Base-by-base conservation (phyloP, 2,113 vertebrate species). In the Menura novaehollandiae region DNA sequence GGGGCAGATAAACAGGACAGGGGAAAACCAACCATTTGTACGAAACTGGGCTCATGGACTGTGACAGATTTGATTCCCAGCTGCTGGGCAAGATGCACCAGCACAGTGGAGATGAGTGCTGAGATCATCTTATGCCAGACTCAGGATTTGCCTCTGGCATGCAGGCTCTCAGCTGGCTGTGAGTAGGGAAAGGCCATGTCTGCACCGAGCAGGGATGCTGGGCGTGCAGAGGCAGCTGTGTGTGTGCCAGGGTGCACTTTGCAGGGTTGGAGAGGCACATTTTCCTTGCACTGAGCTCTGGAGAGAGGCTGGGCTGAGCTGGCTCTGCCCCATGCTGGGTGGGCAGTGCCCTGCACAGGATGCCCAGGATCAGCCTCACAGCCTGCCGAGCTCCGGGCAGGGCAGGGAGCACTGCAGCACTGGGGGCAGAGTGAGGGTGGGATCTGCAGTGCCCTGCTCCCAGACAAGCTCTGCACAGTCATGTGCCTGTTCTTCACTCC, bases 341-440 rank as follows among this genome's bases (percentile, higher is more conserved):
- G 11, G 27, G 43, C 56, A 71, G 3, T 47, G 56, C 55, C 41
- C 64, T 43, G 39, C 4, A 3, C 27, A 26, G 60, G 27, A 20
- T 47, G 56, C 43, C 41, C 0, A 0, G 10, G 37, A 47, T 53
- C 43, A 30, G 32, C 51, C 55, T 69, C 5, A 1, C 49, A 44
- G 47, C 69, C 60, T 23, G 39, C 53, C 0, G 4, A 41, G 37
- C 63, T 51, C 81, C 3, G 8, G 2, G 13, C 33, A 1, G 2
- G 66, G 22, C 19, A 21, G 51, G 35, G 73, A 13, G 24, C 44
- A 2, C 17, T 23, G 33, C 4, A 11, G 86, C 39, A 1, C 22
- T 37, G 0, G 0, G 44, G 59, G 35, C 56, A 69, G 19, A 59
- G 18, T 2, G 24, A 1, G 5, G 63, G 15, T 2, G 3, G 51